These are phyloP conservation scores for Actenoides hombroni DNA, from an alignment of 2,113 vertebrate species.

Conservation along the genomic window DNA sequence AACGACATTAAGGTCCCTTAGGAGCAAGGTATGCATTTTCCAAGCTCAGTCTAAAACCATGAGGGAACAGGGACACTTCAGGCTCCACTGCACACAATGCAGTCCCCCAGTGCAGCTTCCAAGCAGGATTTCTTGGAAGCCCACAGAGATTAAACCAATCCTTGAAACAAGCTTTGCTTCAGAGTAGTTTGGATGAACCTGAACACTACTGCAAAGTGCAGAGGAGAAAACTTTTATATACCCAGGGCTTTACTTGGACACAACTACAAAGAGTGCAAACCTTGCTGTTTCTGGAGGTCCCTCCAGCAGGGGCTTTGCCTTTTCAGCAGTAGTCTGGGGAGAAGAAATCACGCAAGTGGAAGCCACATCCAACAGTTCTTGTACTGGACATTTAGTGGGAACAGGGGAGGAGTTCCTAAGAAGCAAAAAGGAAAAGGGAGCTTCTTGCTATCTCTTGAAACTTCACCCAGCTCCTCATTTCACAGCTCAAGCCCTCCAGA, in stretches of 20 bases:
- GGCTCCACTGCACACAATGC: fast-evolving
- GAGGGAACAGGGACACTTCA: neutral
- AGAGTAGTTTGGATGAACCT: neutral
- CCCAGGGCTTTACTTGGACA: neutral
- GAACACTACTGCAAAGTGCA: neutral
- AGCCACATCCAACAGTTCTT: neutral
- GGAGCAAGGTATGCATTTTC: neutral
- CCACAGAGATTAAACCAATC: neutral
- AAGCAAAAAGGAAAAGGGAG: neutral
- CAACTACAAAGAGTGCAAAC: fast-evolving
- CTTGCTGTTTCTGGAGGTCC: neutral
- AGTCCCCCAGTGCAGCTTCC: too few relatives aligned
- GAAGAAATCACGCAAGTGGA: neutral
- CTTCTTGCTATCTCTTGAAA: neutral
- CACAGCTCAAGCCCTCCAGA: neutral
- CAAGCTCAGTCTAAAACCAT: neutral
- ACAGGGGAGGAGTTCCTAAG: neutral
- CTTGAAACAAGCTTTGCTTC: neutral
- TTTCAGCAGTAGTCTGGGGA: fast-evolving
- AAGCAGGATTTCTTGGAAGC: neutral
- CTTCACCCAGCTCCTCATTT: neutral
- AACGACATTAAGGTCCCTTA: fast-evolving
- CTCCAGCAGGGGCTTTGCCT: neutral
- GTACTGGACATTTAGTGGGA: neutral
- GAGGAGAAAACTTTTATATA: neutral